Conservation (phyloP, 2,888 invertebrate species). For the Meta bourneti region DNA sequence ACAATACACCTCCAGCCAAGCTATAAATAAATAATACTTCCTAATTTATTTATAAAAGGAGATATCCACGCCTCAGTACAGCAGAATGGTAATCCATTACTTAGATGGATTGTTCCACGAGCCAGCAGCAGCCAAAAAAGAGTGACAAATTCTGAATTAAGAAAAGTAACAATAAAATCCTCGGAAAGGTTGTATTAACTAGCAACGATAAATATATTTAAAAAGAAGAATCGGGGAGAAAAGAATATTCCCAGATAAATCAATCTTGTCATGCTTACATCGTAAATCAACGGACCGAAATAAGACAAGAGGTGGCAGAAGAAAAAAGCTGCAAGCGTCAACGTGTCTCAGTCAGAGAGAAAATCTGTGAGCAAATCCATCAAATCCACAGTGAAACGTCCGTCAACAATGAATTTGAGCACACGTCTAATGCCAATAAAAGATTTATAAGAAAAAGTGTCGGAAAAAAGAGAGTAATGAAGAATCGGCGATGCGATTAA, state of each 20-base stretch:
- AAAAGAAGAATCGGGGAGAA: conserved; percentile 17
- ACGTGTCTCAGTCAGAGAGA: conserved; percentile 36
- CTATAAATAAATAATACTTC: background rate
- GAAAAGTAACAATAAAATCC: conserved; percentile 54
- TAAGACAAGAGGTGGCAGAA: conserved; percentile 29
- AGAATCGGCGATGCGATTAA: conserved; percentile 29
- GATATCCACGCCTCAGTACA: conserved; percentile 10
- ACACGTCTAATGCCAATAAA: conserved; percentile 52
- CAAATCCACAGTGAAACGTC: conserved; percentile 53
- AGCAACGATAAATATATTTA: conserved; percentile 28
- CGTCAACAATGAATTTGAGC: conserved; percentile 54
- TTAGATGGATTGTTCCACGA: conserved; percentile 26
- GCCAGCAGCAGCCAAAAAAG: conserved; percentile 12
- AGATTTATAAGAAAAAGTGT: conserved; percentile 34
- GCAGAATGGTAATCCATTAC: background rate
- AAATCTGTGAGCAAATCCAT: conserved; percentile 65
- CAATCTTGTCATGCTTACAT: conserved; percentile 64
- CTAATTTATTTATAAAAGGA: conserved; percentile 49
- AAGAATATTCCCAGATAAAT: conserved; percentile 46
- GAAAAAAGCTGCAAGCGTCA: conserved; percentile 42
- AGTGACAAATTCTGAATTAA: conserved; percentile 47
- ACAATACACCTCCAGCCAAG: too few relatives aligned
- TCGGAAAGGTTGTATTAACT: conserved; percentile 44
- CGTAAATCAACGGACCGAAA: conserved; percentile 69
- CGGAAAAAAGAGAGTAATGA: conserved; percentile 29